phyloP scores from a whole-genome alignment of 2,797 vertebrate species.

The Atherinosoma microstoma region DNA sequence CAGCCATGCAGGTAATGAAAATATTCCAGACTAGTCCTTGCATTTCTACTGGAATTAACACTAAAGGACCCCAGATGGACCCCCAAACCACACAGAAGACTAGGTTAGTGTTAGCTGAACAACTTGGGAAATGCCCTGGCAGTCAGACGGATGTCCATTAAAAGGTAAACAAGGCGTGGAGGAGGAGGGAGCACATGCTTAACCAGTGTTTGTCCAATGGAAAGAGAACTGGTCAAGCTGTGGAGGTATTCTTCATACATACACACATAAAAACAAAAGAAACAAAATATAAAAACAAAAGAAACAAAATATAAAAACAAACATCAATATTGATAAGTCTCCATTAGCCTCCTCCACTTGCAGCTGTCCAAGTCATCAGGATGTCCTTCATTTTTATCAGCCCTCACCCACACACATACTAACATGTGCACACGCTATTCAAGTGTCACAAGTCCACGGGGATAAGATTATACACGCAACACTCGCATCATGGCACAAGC shows the following conservation, averaged over 20 bases:
- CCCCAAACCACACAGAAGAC: constrained; percentile 51
- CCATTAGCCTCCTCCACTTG: constrained; percentile 61
- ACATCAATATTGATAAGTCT: constrained; percentile 55
- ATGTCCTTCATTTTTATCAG: constrained; percentile 72
- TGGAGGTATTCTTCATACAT: constrained; percentile 81
- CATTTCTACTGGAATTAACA: constrained; percentile 34
- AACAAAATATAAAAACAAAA: constrained; percentile 10
- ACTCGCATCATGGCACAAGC: constrained; percentile 38
- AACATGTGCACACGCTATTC: constrained; percentile 27
- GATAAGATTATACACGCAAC: constrained; percentile 53
- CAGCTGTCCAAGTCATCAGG: constrained; percentile 65
- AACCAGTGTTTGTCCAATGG: constrained; percentile 66
- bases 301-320: constrained; percentile 3
- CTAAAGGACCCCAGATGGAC: constrained; percentile 49
- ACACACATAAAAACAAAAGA: constrained; percentile 32
- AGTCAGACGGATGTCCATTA: constrained; percentile 67
- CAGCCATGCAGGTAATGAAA: constrained; percentile 29
- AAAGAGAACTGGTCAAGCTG: constrained; percentile 68
- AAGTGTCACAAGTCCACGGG: constrained; percentile 57
- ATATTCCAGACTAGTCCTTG: constrained; percentile 50
- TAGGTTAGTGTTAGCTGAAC: constrained; percentile 68
- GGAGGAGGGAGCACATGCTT: constrained; percentile 43
- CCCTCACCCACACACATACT: constrained; percentile 29
- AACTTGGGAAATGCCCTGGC: constrained; percentile 69
- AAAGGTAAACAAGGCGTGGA: constrained; percentile 60